phyloP scores from a whole-genome alignment of 2,888 invertebrate species.

The Julus scandinavius region DNA sequence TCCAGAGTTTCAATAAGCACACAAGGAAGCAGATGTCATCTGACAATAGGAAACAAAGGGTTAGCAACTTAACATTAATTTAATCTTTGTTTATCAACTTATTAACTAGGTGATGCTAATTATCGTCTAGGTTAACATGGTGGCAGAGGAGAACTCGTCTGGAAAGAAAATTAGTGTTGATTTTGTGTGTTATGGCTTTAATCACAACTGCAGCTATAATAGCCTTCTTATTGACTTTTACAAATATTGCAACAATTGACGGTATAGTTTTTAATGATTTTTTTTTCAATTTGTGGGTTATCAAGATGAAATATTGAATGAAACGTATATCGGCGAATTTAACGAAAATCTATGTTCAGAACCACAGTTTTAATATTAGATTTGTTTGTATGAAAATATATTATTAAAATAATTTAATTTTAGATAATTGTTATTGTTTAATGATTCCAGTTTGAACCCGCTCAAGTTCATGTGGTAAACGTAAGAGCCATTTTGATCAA shows the following conservation, averaged over 20 bases:
- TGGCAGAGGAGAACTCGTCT: slow-evolving; percentile 52
- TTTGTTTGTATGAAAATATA: background rate
- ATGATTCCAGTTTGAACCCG: slow-evolving; percentile 47
- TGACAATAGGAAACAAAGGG: slow-evolving; percentile 9
- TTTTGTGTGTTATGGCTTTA: background rate
- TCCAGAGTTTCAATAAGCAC: background rate
- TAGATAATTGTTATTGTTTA: background rate
- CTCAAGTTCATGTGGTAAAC: slow-evolving; percentile 51
- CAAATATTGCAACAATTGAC: background rate
- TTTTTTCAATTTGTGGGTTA: slow-evolving; percentile 52
- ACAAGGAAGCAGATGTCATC: background rate
- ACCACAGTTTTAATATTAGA: background rate
- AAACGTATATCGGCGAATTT: slow-evolving; percentile 50
- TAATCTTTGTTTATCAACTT: background rate
- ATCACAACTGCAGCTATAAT: background rate
- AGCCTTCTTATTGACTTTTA: background rate
- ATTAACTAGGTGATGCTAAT: background rate
- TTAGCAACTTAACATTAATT: background rate
- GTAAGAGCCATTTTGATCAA: background rate
- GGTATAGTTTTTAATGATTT: background rate
- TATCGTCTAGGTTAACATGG: slow-evolving; percentile 43
- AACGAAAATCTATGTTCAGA: slow-evolving; percentile 53
- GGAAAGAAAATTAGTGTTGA: slow-evolving; percentile 37
- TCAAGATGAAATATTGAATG: slow-evolving; percentile 53
- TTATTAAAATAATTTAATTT: background rate